Percentiles rank a stretch among this genome's conserved stretches.
These are phyloP conservation scores for Danionella dracula DNA, from an alignment of 2,797 vertebrate genomes.

Conservation along the genomic window DNA sequence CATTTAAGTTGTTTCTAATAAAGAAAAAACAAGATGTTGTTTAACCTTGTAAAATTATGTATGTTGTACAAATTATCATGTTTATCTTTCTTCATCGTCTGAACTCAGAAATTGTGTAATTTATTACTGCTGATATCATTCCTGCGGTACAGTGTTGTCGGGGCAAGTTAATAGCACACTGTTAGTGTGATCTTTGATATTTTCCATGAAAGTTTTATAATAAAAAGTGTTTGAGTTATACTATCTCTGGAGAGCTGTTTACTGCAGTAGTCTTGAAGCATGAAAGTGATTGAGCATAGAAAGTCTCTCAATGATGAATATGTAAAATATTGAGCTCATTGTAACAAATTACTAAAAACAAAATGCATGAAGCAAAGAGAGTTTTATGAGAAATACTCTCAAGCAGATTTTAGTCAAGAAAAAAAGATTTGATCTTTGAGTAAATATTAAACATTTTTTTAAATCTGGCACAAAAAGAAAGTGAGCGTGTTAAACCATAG, in stretches of 20 bases:
- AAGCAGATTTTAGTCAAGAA: neutral
- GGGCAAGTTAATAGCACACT: slow-evolving; percentile 57
- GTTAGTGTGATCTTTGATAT: slow-evolving; percentile 81
- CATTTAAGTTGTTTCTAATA: neutral
- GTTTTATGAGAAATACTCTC: slow-evolving; percentile 10
- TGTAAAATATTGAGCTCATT: slow-evolving; percentile 10
- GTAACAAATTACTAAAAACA: slow-evolving; percentile 10
- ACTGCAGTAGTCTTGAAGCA: neutral
- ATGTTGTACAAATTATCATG: slow-evolving; percentile 24
- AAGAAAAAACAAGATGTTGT: neutral
- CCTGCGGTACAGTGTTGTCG: slow-evolving; percentile 13
- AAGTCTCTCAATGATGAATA: slow-evolving; percentile 30
- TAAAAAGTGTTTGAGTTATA: slow-evolving; percentile 62
- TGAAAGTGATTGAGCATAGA: neutral
- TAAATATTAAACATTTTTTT: neutral
- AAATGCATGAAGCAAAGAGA: slow-evolving; percentile 5
- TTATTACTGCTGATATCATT: slow-evolving; percentile 62
- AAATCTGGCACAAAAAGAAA: slow-evolving; percentile 6
- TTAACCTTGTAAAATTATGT: neutral
- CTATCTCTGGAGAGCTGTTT: neutral
- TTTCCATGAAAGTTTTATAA: slow-evolving; percentile 72
- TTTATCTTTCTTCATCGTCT: slow-evolving; percentile 43
- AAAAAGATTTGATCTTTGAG: slow-evolving; percentile 6
- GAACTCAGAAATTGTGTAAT: slow-evolving; percentile 71
- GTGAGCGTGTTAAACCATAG: neutral